Conservation (phyloP, 2,797 vertebrate genomes). For the Urocyon cinereoargenteus region DNA sequence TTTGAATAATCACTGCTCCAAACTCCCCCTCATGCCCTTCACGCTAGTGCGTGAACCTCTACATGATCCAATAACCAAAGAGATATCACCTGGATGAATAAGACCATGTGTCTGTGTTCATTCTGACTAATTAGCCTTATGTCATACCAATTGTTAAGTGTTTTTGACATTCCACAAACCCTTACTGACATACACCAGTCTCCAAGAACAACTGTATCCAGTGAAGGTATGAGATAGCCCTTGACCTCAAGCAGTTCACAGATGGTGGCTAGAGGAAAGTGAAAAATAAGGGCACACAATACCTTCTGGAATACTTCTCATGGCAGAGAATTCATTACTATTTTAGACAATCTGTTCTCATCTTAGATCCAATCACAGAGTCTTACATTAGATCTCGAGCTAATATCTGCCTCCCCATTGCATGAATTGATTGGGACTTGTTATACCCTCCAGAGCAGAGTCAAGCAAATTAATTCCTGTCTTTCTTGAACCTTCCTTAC, state of each 20-base stretch:
- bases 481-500: neutral
- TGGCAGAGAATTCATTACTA: neutral
- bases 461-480: neutral
- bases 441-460: neutral
- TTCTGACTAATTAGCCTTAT: neutral
- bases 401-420: neutral
- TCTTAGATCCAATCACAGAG: neutral
- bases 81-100: neutral
- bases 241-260: conserved; percentile 31
- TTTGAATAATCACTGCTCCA: neutral
- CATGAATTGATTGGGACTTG: neutral
- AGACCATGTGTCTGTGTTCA: neutral
- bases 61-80: neutral
- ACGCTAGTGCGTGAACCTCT: neutral
- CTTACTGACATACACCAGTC: neutral
- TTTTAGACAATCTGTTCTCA: neutral
- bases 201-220: neutral
- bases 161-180: neutral
- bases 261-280: neutral
- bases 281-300: neutral
- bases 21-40: neutral
- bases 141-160: neutral
- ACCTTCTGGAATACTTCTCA: neutral
- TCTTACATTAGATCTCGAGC: neutral
- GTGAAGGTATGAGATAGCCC: neutral